These are phyloP conservation scores for Calyptommatus sinebrachiatus DNA, from an alignment of 2,113 vertebrate species.

Conservation along the genomic window DNA sequence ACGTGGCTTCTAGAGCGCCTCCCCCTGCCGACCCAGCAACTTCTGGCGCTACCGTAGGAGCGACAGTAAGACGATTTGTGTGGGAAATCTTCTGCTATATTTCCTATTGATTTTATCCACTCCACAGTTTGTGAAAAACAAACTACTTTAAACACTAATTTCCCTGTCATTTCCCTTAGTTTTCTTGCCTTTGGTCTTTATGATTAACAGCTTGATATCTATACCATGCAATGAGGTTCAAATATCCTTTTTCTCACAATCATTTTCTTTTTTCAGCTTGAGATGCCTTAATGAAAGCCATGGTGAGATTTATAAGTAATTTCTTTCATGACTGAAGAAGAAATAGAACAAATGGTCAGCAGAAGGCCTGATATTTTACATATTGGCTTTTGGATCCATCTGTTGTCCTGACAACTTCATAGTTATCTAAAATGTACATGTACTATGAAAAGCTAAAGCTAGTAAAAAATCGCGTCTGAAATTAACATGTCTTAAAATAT, in stretches of 20 bases:
- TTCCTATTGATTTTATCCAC: neutral
- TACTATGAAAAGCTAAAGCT: neutral
- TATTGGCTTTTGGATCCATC: slow-evolving; percentile 2
- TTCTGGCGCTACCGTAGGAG: too few relatives aligned
- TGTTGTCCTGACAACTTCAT: slow-evolving; percentile 31
- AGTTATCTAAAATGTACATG: slow-evolving; percentile 23
- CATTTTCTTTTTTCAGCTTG: neutral
- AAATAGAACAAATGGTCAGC: slow-evolving; percentile 2
- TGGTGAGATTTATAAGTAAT: slow-evolving; percentile 11
- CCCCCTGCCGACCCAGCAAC: too few relatives aligned
- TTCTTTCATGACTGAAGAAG: neutral
- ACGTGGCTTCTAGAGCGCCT: too few relatives aligned
- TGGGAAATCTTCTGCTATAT: neutral
- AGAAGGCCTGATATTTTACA: slow-evolving; percentile 10
- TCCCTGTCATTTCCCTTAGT: neutral
- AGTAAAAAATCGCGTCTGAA: slow-evolving; percentile 15
- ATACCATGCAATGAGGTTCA: neutral
- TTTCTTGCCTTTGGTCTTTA: neutral
- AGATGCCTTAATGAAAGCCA: neutral
- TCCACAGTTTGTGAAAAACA: neutral
- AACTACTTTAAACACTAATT: neutral
- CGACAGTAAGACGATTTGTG: too few relatives aligned
- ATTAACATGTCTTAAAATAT: slow-evolving; percentile 30
- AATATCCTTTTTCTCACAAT: neutral
- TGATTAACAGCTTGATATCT: neutral